Evolutionary conservation across 2,888 invertebrate genomes (phyloP).

Genomic region (Shargacucullia verbasci): DNA sequence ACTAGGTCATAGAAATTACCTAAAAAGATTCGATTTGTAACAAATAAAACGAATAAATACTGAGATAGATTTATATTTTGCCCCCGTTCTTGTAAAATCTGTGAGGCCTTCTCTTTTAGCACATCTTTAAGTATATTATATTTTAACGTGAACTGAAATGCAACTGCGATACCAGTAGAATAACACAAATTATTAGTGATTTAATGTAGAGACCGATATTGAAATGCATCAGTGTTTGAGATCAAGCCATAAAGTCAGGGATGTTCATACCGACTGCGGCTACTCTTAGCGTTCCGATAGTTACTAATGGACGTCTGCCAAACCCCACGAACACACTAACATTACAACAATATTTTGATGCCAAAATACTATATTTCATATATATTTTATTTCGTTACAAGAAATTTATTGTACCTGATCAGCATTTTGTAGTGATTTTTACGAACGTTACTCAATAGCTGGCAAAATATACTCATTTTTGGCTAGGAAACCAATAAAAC

Average conservation of each 20-base stretch:
- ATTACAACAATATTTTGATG: slow-evolving; percentile 68
- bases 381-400: slow-evolving; percentile 37
- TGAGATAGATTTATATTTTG: too few species aligned
- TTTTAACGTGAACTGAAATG: slow-evolving; percentile 28
- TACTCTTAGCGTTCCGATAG: slow-evolving; percentile 53
- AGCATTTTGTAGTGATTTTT: slow-evolving; percentile 23
- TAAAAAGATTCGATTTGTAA: too few species aligned
- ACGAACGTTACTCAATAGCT: slow-evolving; percentile 25
- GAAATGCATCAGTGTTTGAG: slow-evolving; percentile 25
- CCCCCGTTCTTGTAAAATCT: slow-evolving; percentile 17
- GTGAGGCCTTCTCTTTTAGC: slow-evolving; percentile 14
- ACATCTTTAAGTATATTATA: slow-evolving; percentile 12
- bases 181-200: slow-evolving; percentile 6
- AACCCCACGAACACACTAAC: slow-evolving; percentile 64
- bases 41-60: too few species aligned
- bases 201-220: slow-evolving; percentile 25
- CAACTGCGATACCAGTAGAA: slow-evolving; percentile 9
- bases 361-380: slow-evolving; percentile 57
- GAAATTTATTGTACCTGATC: slow-evolving; percentile 29
- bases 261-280: slow-evolving; percentile 22
- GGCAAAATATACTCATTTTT: slow-evolving; percentile 32
- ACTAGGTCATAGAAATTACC: too few species aligned
- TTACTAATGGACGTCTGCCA: slow-evolving; percentile 78
- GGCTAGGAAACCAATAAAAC: slow-evolving; percentile 27
- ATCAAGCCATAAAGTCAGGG: slow-evolving; percentile 22